phyloP scores from a whole-genome alignment of 2,797 vertebrate species.

The Remorina albescens region DNA sequence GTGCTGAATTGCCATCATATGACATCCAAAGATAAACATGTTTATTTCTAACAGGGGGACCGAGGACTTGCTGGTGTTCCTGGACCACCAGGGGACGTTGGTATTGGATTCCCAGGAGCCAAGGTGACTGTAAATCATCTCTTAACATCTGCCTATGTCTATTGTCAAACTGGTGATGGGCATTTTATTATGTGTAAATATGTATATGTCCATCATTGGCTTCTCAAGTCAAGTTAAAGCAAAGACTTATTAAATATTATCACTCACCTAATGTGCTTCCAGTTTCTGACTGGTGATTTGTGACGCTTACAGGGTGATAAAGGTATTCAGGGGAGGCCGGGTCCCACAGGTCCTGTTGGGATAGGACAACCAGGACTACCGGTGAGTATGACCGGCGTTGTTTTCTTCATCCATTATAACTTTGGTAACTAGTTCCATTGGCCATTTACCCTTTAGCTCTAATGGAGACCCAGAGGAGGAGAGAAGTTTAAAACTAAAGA shows the following conservation, averaged over 20 bases:
- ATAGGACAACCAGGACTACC: slow-evolving; percentile 86
- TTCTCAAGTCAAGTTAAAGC: too few relatives aligned
- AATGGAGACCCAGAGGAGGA: too few relatives aligned
- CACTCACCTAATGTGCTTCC: too few relatives aligned
- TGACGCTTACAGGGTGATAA: slow-evolving; percentile 79
- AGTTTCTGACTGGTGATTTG: slow-evolving; percentile 13
- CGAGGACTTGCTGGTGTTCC: slow-evolving; percentile 80
- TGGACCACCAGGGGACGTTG: slow-evolving; percentile 83
- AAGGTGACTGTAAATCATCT: slow-evolving; percentile 70
- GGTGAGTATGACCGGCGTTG: slow-evolving; percentile 78
- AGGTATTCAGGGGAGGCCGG: slow-evolving; percentile 77
- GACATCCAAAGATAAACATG: neutral
- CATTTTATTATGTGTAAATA: too few relatives aligned
- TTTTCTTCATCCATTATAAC: neutral
- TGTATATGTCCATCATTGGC: neutral
- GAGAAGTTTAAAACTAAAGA: neutral
- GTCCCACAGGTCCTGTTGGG: slow-evolving; percentile 76
- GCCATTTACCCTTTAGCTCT: too few relatives aligned
- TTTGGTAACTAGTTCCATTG: too few relatives aligned
- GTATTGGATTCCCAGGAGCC: slow-evolving; percentile 81
- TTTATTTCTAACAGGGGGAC: slow-evolving; percentile 83
- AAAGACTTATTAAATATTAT: neutral
- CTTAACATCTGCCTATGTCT: too few relatives aligned
- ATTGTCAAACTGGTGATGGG: neutral
- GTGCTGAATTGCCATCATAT: neutral